phyloP scores from a whole-genome alignment of 1,140 invertebrate genomes.

The Teleopsis dalmanni region DNA sequence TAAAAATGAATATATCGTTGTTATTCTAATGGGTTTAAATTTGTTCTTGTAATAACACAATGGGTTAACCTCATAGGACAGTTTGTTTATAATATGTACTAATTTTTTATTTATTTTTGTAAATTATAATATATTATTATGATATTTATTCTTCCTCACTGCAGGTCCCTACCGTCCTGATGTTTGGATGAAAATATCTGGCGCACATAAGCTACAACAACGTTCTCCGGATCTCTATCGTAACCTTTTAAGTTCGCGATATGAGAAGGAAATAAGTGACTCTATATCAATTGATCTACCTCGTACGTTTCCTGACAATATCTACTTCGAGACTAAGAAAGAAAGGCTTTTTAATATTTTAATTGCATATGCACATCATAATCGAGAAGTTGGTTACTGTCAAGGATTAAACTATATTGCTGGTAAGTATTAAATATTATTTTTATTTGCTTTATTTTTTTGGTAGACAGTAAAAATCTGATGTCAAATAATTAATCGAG shows the following conservation, averaged over 20 bases:
- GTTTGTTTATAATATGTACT: no score
- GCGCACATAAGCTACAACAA: constrained; percentile 62
- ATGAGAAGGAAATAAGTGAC: constrained; percentile 58
- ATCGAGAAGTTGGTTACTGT: constrained; percentile 81
- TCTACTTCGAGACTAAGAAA: constrained; percentile 75
- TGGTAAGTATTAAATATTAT: constrained; percentile 30
- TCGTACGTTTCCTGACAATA: constrained; percentile 90
- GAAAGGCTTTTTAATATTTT: constrained; percentile 76
- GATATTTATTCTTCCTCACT: constrained; percentile 30
- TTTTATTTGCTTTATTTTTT: constrained; percentile 1
- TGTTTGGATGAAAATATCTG: constrained; percentile 79
- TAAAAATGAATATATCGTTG: no score
- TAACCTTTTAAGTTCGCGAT: constrained; percentile 57
- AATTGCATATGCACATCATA: constrained; percentile 82
- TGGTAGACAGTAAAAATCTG: no score
- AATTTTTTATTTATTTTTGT: constrained; percentile 13
- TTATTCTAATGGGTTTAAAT: no score
- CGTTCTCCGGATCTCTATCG: constrained; percentile 62
- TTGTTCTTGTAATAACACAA: no score
- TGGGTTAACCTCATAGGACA: no score
- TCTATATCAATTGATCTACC: constrained; percentile 77
- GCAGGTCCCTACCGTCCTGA: constrained; percentile 57
- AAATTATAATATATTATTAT: not conserved
- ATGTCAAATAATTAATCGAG: no score
- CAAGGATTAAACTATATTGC: constrained; percentile 92